Conservation (phyloP, 2,113 vertebrate genomes). For the Neolamprologus kungweensis region DNA sequence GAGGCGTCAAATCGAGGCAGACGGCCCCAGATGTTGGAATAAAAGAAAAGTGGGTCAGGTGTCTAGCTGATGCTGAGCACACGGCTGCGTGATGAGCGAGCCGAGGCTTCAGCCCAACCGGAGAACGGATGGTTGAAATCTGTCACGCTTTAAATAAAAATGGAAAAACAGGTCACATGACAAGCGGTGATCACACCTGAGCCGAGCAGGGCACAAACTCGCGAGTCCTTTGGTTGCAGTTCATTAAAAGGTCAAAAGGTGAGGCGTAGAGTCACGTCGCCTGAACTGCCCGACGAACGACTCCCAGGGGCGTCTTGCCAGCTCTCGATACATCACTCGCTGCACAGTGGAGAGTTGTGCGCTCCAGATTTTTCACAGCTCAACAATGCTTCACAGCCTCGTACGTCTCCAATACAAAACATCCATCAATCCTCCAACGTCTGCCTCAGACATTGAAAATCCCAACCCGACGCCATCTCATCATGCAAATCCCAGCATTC, state of each 20-base stretch:
- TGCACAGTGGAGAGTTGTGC: no score
- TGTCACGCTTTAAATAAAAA: not conserved
- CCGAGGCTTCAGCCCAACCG: not conserved
- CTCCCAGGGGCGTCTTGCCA: not conserved
- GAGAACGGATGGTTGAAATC: not conserved
- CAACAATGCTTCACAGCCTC: not conserved
- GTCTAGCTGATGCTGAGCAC: not conserved
- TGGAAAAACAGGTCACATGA: not conserved
- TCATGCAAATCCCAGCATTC: not conserved
- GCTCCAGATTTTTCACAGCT: conserved; percentile 11
- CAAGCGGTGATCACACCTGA: not conserved
- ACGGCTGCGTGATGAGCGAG: not conserved
- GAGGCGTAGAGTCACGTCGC: not conserved
- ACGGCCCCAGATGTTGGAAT: conserved; percentile 40
- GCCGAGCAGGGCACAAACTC: not conserved
- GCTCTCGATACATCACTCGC: not conserved
- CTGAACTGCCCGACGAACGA: not conserved
- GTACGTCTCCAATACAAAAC: not conserved
- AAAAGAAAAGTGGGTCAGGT: conserved; percentile 52
- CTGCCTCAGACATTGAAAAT: not conserved
- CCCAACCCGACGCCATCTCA: not conserved
- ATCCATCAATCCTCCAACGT: conserved; percentile 9
- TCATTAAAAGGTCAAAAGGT: conserved; percentile 22
- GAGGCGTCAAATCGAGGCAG: not conserved
- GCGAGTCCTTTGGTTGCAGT: not conserved